Evolutionary conservation across 2,113 vertebrate genomes (phyloP).

Genomic region (Aythya baeri): DNA sequence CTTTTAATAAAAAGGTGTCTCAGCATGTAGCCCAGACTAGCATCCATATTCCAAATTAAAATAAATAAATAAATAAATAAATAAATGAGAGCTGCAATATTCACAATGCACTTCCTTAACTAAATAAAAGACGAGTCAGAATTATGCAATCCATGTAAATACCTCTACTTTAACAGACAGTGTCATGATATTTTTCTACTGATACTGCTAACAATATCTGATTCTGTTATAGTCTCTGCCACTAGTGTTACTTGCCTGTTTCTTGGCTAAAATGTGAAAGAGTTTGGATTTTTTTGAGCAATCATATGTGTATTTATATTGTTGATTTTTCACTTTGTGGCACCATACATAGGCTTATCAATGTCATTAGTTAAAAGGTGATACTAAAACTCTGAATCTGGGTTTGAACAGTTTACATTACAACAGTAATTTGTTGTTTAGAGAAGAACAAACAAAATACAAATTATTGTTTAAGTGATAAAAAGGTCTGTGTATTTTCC

Average conservation of each 20-base stretch:
- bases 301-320: not conserved
- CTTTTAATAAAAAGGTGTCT: not conserved
- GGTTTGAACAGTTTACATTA: not conserved
- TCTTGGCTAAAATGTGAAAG: not conserved
- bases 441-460: not conserved
- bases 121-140: not conserved
- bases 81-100: too few species aligned
- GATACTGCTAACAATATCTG: not conserved
- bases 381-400: not conserved
- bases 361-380: not conserved
- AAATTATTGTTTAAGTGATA: not conserved
- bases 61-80: not conserved
- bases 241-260: not conserved
- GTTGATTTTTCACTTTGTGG: not conserved
- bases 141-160: too few species aligned
- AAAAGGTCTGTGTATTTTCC: not conserved
- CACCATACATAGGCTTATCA: too few species aligned
- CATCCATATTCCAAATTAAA: not conserved
- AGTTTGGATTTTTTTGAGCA: too few species aligned
- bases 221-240: not conserved
- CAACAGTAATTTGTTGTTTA: not conserved
- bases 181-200: not conserved
- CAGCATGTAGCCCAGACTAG: not conserved
- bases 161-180: not conserved
- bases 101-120: not conserved